A percentile compares a stretch with the other conserved stretches of the same genome.
phyloP scores from a whole-genome alignment of 2,888 invertebrate genomes.

The Athalia cordata region DNA sequence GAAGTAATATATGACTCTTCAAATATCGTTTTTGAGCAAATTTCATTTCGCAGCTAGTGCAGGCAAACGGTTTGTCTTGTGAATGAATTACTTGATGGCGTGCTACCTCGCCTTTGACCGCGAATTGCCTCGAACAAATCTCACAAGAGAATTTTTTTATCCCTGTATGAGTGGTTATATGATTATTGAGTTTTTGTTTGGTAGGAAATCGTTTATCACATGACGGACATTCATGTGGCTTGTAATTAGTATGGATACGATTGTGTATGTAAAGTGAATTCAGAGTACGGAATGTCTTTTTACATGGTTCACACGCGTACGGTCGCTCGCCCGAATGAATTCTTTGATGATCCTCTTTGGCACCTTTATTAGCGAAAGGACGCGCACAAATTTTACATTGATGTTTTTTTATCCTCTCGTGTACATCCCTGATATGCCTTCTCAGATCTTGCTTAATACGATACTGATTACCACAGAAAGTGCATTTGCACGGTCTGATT shows the following conservation, averaged over 20 bases:
- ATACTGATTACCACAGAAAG: conserved; percentile 63
- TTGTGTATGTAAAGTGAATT: conserved; percentile 76
- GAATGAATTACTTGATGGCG: conserved; percentile 75
- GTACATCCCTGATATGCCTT: conserved; percentile 75
- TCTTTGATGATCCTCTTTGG: conserved; percentile 75
- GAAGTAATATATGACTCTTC: conserved; percentile 70
- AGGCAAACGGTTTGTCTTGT: conserved; percentile 65
- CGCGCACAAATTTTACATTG: conserved; percentile 74
- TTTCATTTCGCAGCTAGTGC: conserved; percentile 69
- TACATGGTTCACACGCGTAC: conserved; percentile 77
- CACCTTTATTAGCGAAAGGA: conserved; percentile 74
- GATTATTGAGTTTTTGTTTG: conserved; percentile 72
- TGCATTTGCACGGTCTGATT: conserved; percentile 74
- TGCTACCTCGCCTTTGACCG: conserved; percentile 73
- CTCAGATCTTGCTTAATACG: conserved; percentile 73
- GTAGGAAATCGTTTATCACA: conserved; percentile 73
- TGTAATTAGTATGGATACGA: conserved; percentile 70
- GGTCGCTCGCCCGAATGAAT: conserved; percentile 74
- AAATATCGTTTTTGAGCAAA: conserved; percentile 75
- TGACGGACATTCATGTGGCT: conserved; percentile 72
- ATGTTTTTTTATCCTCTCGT: conserved; percentile 74
- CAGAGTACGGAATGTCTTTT: conserved; percentile 75
- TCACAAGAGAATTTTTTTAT: conserved; percentile 72
- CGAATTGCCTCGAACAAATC: conserved; percentile 75
- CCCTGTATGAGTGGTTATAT: conserved; percentile 73